These are phyloP conservation scores for Elgonia sp. DNA, from an alignment of 2,888 invertebrate genomes.

Conservation along the genomic window DNA sequence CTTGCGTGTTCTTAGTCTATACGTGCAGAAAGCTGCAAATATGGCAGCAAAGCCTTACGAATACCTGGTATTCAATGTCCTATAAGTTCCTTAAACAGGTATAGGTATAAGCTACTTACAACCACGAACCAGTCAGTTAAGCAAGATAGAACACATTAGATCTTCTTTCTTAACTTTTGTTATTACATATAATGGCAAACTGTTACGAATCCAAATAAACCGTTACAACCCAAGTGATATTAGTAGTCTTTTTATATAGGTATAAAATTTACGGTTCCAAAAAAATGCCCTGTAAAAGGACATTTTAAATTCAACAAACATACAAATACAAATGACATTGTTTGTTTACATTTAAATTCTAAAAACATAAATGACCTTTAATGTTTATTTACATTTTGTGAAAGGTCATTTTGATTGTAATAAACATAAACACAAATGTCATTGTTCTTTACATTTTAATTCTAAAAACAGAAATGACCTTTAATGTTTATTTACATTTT, in stretches of 20 bases:
- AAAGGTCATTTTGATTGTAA: not conserved
- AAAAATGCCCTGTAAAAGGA: no score
- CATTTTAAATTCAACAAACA: not conserved
- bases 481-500: no score
- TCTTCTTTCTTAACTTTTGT: constrained; percentile 47
- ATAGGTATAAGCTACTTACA: constrained; percentile 75
- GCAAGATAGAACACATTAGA: constrained; percentile 46
- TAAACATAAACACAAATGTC: not conserved
- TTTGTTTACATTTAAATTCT: no score
- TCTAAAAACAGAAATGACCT: no score
- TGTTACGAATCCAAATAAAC: constrained; percentile 69
- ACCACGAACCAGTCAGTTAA: constrained; percentile 66
- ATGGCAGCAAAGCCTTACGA: constrained; percentile 75
- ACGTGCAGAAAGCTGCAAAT: constrained; percentile 68
- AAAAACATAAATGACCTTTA: no score
- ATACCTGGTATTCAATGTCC: constrained; percentile 73
- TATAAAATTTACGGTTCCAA: no score
- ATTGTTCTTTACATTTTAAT: no score
- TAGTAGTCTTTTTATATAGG: no score
- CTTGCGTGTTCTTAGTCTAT: constrained; percentile 38
- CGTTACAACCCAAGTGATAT: constrained; percentile 40
- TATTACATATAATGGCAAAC: constrained; percentile 68
- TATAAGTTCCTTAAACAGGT: constrained; percentile 72
- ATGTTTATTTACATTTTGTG: no score
- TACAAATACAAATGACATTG: not conserved